A percentile compares a stretch with the other conserved stretches of the same genome.
These are phyloP conservation scores for Lontra canadensis DNA, from an alignment of 2,113 vertebrate genomes.

Conservation along the genomic window DNA sequence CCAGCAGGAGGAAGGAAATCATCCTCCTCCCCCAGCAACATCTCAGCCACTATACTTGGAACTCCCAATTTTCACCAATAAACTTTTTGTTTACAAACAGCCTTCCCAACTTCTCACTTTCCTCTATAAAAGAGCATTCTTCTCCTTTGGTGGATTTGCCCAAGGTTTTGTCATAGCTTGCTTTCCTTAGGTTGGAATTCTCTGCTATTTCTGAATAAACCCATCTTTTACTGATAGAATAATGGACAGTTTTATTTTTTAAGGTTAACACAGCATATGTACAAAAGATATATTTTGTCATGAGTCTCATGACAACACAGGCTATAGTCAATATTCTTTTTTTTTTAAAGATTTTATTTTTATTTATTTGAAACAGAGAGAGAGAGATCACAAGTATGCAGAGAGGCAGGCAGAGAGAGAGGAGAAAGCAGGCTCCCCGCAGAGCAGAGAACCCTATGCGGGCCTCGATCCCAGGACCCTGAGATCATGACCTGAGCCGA, in stretches of 20 bases:
- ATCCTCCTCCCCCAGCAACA: background rate
- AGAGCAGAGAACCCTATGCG: no score
- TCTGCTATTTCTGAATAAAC: background rate
- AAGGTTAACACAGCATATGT: background rate
- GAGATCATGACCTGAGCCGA: no score
- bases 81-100: background rate
- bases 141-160: background rate
- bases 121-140: background rate
- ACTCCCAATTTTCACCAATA: background rate
- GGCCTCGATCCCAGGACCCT: no score
- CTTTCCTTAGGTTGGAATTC: background rate
- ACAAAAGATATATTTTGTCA: constrained; percentile 10
- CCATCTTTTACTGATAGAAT: background rate
- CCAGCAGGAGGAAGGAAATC: background rate
- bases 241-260: background rate
- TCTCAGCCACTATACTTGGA: background rate
- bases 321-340: background rate
- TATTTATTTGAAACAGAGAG: no score
- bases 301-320: background rate
- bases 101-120: background rate
- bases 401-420: no score
- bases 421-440: no score
- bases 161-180: background rate
- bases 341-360: no score
- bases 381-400: no score